These are phyloP conservation scores for Chondrilla cf. caribensis DNA, from an alignment of 37 sponge, comb jelly and placozoan genomes.

Conservation along the genomic window DNA sequence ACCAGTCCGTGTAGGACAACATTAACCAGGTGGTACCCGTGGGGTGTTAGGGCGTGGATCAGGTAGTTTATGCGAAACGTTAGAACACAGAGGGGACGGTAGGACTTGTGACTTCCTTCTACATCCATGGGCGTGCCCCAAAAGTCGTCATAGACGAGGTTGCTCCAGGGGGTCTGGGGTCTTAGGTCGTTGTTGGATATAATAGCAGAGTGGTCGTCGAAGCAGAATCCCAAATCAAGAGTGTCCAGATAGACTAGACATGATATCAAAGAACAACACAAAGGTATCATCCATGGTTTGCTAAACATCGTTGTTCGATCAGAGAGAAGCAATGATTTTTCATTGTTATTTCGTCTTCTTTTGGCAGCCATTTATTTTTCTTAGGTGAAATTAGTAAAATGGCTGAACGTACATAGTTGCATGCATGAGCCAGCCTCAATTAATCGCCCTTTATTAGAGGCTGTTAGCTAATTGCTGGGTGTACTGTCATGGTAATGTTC, in stretches of 20 bases:
- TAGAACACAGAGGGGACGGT: constrained; percentile 83
- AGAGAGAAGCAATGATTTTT: background rate
- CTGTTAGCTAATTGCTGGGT: too few species aligned
- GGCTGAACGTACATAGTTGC: too few species aligned
- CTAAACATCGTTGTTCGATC: background rate
- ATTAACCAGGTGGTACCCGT: constrained; percentile 91
- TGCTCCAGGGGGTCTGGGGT: constrained; percentile 65
- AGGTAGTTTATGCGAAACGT: constrained; percentile 87
- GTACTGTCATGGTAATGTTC: too few species aligned
- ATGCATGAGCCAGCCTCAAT: background rate
- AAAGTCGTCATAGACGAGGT: constrained; percentile 82
- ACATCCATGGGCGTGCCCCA: constrained; percentile 94
- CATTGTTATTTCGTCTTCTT: background rate
- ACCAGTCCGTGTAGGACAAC: constrained; percentile 80
- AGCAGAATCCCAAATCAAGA: constrained; percentile 72
- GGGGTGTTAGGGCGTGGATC: constrained; percentile 70
- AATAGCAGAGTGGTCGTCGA: constrained; percentile 87
- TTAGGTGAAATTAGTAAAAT: background rate
- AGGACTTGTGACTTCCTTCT: constrained; percentile 91
- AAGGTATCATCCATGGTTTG: background rate
- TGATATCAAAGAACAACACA: constrained; percentile 43
- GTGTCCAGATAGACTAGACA: constrained; percentile 58
- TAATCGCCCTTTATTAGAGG: background rate
- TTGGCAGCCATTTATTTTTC: background rate
- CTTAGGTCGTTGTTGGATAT: constrained; percentile 68